Base-by-base conservation (phyloP, 2,888 invertebrate species). In the Rapana venosa region DNA sequence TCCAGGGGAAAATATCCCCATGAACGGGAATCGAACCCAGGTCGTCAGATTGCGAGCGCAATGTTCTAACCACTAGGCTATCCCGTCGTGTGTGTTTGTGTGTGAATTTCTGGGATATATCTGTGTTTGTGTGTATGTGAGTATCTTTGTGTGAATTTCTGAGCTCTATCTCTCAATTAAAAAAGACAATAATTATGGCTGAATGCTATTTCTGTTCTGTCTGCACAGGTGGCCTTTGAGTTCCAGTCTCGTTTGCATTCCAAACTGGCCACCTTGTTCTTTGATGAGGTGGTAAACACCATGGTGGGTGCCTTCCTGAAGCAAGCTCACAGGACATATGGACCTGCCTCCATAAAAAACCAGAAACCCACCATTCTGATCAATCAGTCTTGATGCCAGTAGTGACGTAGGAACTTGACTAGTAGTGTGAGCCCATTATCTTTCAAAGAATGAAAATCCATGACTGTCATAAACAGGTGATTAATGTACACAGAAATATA, bases 221-320 rank as follows among this genome's bases (percentile, higher is more conserved):
- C 77, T 32, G 93, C 93, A 74, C 94, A 96, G 96, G 95, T 96
- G 32, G 89, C 97, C 30, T 99, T 99, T 96, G 98, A 99, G 96
- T 99, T 99, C 96, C 97, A 97, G 91, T 99, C 98, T 0, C 96
- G 97, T 0, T 96, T 99, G 74, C 98, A 99, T 96, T 98, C 98
- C 77, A 97, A 98, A 93, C 96, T 99, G 92, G 98, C 99, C 0
- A 97, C 98, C 96, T 97, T 99, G 94, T 99, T 99, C 96, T 99
- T 99, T 96, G 98, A 99, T 96, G 98, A 98, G 97, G 97, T 99
- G 84, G 98, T 99, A 26, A 97, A 98, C 94, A 98, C 98, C 96
- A 99, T 99, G 98, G 99, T 99, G 95, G 97, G 97, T 92, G 99
- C 99, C 11, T 99, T 99, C 96, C 97, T 98, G 84, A 97, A 97